Conservation (phyloP, 1,140 invertebrate species). For the Araneus ventricosus region DNA sequence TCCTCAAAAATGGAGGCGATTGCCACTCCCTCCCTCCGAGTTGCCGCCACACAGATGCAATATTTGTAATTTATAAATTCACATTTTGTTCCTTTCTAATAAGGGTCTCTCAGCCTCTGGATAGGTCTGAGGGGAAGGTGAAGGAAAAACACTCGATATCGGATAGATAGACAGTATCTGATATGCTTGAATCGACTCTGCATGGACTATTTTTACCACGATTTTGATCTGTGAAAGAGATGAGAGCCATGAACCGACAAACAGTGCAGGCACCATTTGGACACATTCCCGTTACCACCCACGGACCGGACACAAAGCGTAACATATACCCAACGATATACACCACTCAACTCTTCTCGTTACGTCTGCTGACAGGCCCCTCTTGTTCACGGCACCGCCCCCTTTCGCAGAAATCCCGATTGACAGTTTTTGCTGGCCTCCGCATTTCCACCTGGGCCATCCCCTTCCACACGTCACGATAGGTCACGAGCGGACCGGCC, state of each 20-base stretch:
- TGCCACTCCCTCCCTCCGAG: no score
- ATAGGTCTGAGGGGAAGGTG: no score
- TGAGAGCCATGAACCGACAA: not conserved
- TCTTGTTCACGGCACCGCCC: constrained; percentile 43
- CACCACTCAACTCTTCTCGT: constrained; percentile 73
- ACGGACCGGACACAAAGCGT: constrained; percentile 65
- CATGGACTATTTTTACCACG: no score
- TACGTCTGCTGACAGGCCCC: constrained; percentile 62
- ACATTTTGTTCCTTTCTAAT: no score
- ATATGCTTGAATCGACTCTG: no score
- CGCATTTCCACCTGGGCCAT: constrained; percentile 30
- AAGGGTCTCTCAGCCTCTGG: no score
- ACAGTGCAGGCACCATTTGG: constrained; percentile 30
- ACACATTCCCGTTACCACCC: constrained; percentile 59
- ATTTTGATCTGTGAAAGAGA: not conserved
- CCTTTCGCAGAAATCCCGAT: constrained; percentile 36
- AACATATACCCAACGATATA: constrained; percentile 43
- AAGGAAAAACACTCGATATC: no score
- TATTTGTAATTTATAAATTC: no score
- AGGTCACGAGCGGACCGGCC: constrained; percentile 47
- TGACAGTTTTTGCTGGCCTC: constrained; percentile 64
- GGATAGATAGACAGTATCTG: no score
- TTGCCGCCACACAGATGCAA: no score
- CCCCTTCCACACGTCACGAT: constrained; percentile 56
- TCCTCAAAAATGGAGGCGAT: no score